Base-by-base conservation (phyloP, 2,888 invertebrate genomes). In the Drosophila falleni region DNA sequence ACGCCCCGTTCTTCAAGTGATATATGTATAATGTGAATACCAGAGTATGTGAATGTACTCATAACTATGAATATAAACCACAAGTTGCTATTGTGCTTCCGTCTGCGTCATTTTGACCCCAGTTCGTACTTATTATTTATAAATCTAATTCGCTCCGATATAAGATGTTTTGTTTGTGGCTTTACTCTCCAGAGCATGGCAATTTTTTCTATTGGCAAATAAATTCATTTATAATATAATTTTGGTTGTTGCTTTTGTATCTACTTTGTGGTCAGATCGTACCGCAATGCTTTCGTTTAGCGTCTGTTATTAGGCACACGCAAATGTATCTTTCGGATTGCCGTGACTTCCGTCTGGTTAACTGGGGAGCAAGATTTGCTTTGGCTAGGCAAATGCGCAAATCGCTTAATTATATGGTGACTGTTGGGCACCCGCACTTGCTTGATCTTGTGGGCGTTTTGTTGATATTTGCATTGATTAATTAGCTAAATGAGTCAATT, bases 301-400 rank as follows among this genome's bases (percentile, higher is more conserved):
- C 88, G 70, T 51, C 64, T 86, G 64, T 77, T 80, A 80, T 83
- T 82, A 77, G 71, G 56, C 44, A 66, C 81, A 87, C 85, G 85
- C 76, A 73, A 73, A 85, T 76, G 62, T 56, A 64, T 65, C 61
- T 81, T 72, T 61, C 41, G 51, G 35, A 31, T 65, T 44, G 54
- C 46, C 66, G 11, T 35, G 66, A 83, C 71, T 83, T 83, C 83
- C 89, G 78, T 63, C 59, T 85, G 35, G 37, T 13, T 26, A n/a
- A 11, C 13, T 37, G 37, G 16, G 19, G 10, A 42, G 13, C 19
- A 2, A 26, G 19, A 23, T 10, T 35, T 4, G 47, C n/a, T 19
- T 35, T 33, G 39, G 26, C 23, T 69, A 66, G 55, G 55, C 72
- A 74, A 87, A 87, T 85, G 86, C 77, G 83, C 86, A 86, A 72